Evolutionary conservation across 2,888 invertebrate genomes (phyloP).

Genomic region (Xylophagus ater): DNA sequence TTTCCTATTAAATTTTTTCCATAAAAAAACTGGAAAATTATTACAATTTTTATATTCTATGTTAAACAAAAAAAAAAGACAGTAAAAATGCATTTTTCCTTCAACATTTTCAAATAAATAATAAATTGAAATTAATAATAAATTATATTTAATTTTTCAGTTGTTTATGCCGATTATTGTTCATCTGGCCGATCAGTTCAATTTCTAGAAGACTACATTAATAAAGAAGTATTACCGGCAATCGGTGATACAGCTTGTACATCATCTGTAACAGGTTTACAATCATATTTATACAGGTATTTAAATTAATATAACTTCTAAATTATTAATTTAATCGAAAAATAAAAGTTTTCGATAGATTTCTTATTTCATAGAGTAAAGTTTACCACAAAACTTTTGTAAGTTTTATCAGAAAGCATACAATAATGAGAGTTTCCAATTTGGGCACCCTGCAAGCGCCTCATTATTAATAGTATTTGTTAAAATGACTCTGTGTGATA

Average conservation of each 20-base stretch:
- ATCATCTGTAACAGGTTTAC: conserved; percentile 73
- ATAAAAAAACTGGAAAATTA: too few relatives aligned
- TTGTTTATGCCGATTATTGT: conserved; percentile 78
- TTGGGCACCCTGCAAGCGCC: too few relatives aligned
- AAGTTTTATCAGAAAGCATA: too few relatives aligned
- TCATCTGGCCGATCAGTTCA: conserved; percentile 73
- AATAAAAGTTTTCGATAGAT: too few relatives aligned
- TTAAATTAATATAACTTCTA: conserved; percentile 11
- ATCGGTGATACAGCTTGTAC: conserved; percentile 63
- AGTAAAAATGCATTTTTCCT: neutral
- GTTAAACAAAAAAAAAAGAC: neutral
- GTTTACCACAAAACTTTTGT: too few relatives aligned
- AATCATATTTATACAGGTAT: conserved; percentile 78
- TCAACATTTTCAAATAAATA: neutral
- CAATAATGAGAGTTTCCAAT: too few relatives aligned
- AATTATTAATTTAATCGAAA: too few relatives aligned
- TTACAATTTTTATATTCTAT: too few relatives aligned
- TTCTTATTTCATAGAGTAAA: too few relatives aligned
- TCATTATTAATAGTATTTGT: too few relatives aligned
- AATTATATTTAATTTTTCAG: conserved; percentile 51
- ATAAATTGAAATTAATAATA: conserved; percentile 18
- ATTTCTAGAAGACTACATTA: conserved; percentile 76
- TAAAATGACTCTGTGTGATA: too few relatives aligned
- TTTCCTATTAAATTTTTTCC: too few relatives aligned
- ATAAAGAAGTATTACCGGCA: conserved; percentile 64